phyloP scores from a whole-genome alignment of 2,797 vertebrate species.

The Sebastes minor region DNA sequence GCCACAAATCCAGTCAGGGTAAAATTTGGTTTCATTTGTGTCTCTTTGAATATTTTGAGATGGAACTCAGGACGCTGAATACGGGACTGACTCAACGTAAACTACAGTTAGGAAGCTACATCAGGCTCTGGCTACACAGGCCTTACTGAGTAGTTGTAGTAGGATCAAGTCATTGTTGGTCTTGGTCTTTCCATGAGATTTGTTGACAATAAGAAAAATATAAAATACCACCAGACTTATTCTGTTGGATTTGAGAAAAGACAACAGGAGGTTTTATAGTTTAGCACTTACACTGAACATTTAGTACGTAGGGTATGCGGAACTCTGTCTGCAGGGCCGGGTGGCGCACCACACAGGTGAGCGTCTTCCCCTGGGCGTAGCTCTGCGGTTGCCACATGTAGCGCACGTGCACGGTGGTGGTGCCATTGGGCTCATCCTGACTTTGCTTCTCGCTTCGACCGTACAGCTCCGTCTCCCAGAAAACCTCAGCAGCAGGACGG shows the following conservation, averaged over 20 bases:
- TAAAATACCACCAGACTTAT: not conserved
- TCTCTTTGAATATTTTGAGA: not conserved
- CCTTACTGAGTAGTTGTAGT: not conserved
- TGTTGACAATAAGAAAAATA: not conserved
- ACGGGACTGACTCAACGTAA: not conserved
- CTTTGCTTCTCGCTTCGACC: conserved; percentile 84
- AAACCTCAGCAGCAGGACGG: conserved; percentile 89
- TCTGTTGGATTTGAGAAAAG: not conserved
- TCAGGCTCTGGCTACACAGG: not conserved
- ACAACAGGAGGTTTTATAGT: not conserved
- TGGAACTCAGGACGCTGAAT: not conserved
- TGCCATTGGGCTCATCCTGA: conserved; percentile 88
- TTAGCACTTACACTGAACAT: conserved; percentile 92
- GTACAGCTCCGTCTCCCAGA: conserved; percentile 90
- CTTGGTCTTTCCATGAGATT: not conserved
- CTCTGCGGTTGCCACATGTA: conserved; percentile 90
- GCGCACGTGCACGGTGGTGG: conserved; percentile 84
- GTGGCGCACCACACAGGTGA: conserved; percentile 94
- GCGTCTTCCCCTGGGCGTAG: conserved; percentile 87
- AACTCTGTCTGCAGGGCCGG: conserved; percentile 90
- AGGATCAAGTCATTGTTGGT: not conserved
- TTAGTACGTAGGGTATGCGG: conserved; percentile 86
- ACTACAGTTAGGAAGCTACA: not conserved
- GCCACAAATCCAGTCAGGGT: not conserved
- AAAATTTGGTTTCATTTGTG: not conserved